Evolutionary conservation across 2,113 vertebrate genomes (phyloP).

Genomic region (Sorex araneus): DNA sequence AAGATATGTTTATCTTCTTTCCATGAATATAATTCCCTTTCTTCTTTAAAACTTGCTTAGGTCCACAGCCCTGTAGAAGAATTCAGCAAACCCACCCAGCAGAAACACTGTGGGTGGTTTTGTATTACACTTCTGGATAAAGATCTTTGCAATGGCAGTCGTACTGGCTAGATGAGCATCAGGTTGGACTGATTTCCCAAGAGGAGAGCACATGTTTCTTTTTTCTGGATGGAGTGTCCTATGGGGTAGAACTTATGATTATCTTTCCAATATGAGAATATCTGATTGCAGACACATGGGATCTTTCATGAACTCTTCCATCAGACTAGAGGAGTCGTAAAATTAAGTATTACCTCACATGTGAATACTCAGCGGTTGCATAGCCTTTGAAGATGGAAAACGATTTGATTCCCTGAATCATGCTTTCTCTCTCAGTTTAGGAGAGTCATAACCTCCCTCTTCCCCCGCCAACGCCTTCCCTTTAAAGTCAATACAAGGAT

Average conservation of each 20-base stretch:
- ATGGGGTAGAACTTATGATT: neutral
- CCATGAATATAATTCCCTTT: neutral
- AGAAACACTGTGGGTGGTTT: neutral
- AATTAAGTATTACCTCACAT: rapidly evolving
- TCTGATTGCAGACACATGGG: neutral
- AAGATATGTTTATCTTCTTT: neutral
- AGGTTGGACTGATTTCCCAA: neutral
- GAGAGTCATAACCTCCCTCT: neutral
- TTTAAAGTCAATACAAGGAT: too few species aligned
- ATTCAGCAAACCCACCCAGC: neutral
- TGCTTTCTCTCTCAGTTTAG: neutral
- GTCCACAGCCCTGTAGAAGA: neutral
- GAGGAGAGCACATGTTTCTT: neutral
- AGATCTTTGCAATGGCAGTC: neutral
- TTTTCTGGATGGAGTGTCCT: neutral
- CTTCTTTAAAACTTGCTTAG: slow-evolving; percentile 23
- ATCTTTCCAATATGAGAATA: neutral
- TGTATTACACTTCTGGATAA: neutral
- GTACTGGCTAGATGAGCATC: neutral
- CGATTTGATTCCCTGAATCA: too few species aligned
- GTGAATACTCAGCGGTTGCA: neutral
- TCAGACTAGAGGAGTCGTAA: neutral
- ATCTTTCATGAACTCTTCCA: neutral
- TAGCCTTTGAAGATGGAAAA: neutral
- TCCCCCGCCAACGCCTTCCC: neutral